Conservation (phyloP, 2,888 invertebrate species). For the Diadromus collaris region DNA sequence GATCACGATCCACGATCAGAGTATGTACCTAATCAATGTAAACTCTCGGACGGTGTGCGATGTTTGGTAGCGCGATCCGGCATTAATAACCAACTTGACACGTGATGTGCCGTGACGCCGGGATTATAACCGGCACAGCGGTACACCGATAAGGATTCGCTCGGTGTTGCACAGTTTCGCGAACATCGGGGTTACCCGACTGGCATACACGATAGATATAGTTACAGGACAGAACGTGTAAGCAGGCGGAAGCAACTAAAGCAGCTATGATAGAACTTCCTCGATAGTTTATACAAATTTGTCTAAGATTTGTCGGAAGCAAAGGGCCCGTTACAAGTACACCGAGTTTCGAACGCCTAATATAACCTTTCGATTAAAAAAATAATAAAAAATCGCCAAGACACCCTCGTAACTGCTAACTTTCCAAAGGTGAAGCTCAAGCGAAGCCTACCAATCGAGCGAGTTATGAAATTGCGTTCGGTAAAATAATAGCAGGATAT, state of each 20-base stretch:
- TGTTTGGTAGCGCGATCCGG: slow-evolving; percentile 16
- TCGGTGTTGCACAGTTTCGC: slow-evolving; percentile 33
- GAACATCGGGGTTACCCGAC: slow-evolving; percentile 16
- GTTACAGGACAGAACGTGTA: neutral
- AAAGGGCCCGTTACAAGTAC: neutral
- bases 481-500: neutral
- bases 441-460: neutral
- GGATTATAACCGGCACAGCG: slow-evolving; percentile 38
- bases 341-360: neutral
- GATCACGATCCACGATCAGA: slow-evolving; percentile 2
- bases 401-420: neutral
- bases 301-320: slow-evolving; percentile 10
- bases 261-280: neutral
- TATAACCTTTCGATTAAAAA: neutral
- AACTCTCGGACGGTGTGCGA: slow-evolving; percentile 14
- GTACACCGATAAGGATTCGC: slow-evolving; percentile 52
- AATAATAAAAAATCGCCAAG: neutral
- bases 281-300: slow-evolving; percentile 6
- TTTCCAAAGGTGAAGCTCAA: neutral
- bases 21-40: slow-evolving; percentile 38
- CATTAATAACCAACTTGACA: slow-evolving; percentile 51
- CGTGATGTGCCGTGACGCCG: slow-evolving; percentile 38
- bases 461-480: neutral
- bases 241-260: neutral
- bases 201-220: neutral